Evolutionary conservation across 2,888 invertebrate species (phyloP).

Genomic region (Athrips mouffetella): DNA sequence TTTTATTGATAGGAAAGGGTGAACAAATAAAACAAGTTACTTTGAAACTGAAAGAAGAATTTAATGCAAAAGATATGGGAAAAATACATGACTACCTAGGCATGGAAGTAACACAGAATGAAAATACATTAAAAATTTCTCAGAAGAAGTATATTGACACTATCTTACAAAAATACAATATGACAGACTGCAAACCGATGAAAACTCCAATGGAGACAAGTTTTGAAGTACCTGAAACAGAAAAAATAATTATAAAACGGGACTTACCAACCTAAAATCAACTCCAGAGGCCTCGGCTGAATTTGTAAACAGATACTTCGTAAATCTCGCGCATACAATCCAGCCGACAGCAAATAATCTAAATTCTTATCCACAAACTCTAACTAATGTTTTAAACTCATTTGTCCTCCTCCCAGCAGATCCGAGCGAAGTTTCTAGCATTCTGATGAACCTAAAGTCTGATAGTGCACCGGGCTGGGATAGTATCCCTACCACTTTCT

Average conservation of each 20-base stretch:
- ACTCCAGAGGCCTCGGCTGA: no score
- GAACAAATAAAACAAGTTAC: not conserved
- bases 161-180: conserved; percentile 2
- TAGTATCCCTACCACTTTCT: no score
- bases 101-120: not conserved
- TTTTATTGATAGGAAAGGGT: not conserved
- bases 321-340: no score
- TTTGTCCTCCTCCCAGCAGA: no score
- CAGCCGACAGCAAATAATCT: no score
- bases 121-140: not conserved
- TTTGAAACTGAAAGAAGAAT: conserved; percentile 2
- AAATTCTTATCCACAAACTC: not conserved
- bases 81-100: not conserved
- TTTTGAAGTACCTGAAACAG: not conserved
- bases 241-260: not conserved
- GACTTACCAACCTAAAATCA: no score
- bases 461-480: no score
- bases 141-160: conserved; percentile 1
- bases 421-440: no score
- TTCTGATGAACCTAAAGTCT: no score
- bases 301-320: no score
- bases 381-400: no score
- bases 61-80: not conserved
- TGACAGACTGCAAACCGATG: not conserved
- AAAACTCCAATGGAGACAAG: not conserved